phyloP scores from a whole-genome alignment of 2,888 invertebrate genomes.

The Autographa gamma region DNA sequence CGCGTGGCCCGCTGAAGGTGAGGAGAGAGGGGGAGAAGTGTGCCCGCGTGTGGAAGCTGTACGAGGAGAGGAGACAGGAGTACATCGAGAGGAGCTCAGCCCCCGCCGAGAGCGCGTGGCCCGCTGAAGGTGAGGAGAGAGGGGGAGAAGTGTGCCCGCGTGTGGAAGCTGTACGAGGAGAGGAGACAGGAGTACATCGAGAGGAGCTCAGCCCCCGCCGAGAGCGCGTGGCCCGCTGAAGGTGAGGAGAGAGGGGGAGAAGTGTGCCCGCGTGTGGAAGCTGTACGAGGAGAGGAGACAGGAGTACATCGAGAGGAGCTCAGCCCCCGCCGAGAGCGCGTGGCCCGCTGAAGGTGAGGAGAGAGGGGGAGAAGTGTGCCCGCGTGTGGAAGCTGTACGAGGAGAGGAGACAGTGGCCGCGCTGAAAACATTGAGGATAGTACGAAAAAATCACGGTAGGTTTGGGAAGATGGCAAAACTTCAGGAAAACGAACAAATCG shows the following conservation, averaged over 20 bases:
- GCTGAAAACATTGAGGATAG: no score
- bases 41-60: constrained; percentile 83
- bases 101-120: constrained; percentile 80
- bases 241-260: constrained; percentile 57
- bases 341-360: constrained; percentile 70
- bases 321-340: constrained; percentile 80
- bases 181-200: constrained; percentile 82
- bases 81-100: constrained; percentile 78
- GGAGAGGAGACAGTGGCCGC: constrained; percentile 87
- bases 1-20: constrained; percentile 73
- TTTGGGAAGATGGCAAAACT: no score
- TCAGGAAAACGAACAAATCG: no score
- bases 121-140: constrained; percentile 60
- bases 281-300: constrained; percentile 91
- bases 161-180: constrained; percentile 92
- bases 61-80: constrained; percentile 90
- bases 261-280: no score
- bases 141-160: no score
- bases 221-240: constrained; percentile 72
- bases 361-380: background rate
- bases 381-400: no score
- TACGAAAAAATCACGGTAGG: no score
- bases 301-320: constrained; percentile 75
- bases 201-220: constrained; percentile 80
- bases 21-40: constrained; percentile 83